Conservation (phyloP, 2,888 invertebrate genomes). For the Geotrupes spiniger region DNA sequence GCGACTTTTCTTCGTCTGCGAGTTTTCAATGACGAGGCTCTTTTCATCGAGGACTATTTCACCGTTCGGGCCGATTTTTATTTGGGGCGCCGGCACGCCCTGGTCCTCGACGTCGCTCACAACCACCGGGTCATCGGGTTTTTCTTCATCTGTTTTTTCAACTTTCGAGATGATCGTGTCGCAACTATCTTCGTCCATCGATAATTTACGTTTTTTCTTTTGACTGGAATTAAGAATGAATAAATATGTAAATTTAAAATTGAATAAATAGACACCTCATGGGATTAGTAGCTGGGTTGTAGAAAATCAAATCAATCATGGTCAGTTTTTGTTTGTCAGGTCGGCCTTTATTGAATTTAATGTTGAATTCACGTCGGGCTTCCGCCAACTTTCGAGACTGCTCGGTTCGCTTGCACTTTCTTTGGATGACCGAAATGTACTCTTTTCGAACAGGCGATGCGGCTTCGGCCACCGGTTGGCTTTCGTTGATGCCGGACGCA, state of each 20-base stretch:
- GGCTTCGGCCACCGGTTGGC: constrained; percentile 25
- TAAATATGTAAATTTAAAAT: constrained; percentile 3
- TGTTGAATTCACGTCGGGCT: constrained; percentile 55
- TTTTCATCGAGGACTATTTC: constrained; percentile 82
- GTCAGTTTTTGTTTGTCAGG: constrained; percentile 70
- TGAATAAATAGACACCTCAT: constrained; percentile 56
- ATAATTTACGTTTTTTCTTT: constrained; percentile 20
- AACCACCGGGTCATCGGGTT: constrained; percentile 24
- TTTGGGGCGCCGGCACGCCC: constrained; percentile 72
- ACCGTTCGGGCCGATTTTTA: constrained; percentile 83
- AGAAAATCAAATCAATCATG: constrained; percentile 91
- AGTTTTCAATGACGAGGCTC: constrained; percentile 77
- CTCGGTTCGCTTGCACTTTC: constrained; percentile 47
- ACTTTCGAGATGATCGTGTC: constrained; percentile 19
- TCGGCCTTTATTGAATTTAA: constrained; percentile 52
- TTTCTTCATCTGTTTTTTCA: constrained; percentile 27
- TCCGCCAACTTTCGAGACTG: constrained; percentile 55
- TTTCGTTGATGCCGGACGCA: constrained; percentile 34
- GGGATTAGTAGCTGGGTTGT: constrained; percentile 79
- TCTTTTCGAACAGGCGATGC: constrained; percentile 28
- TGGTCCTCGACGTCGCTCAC: constrained; percentile 43
- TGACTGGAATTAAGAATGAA: constrained; percentile 20
- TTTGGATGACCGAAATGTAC: constrained; percentile 32
- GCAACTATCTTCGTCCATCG: background rate
- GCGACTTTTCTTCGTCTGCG: constrained; percentile 59